Evolutionary conservation across 2,888 invertebrate genomes (phyloP), one percentile per base, ranked within the genome.

Genomic region (Penaeus monodon): DNA sequence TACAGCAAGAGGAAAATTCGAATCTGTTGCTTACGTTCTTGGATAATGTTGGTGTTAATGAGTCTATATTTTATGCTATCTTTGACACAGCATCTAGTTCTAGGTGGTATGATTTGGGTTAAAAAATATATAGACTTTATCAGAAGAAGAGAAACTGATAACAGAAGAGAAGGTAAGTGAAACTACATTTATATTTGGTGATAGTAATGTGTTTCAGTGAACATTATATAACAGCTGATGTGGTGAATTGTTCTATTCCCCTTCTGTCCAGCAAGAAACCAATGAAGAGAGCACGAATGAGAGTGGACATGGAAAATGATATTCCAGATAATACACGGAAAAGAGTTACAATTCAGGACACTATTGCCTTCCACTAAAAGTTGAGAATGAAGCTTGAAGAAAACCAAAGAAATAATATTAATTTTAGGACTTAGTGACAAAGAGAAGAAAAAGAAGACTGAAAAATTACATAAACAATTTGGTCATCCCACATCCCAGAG

Each of bases 331-430:
- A 80, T 80, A 65, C 80, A 80, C 29, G 27, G 66, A 80, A 80
- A 29, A 80, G 29, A 80, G 66, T 4, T 20, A n/a, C 63, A 80
- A 63, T 66, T 81, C 81, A 70, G 70, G 70, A 70, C 81, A 81
- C 73, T 82, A 73, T 70, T 82, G 73, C 70, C 49, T 82, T 17
- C 82, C 70, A 73, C 73, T 82, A 49, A 73, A 73, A 63, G 70
- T 73, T 82, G 70, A 82, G 82, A 82, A 82, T 44, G 81, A 66
- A 81, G 38, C 14, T 33, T 29, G 70, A 82, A 70, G 57, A 70
- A 73, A 82, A 57, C 73, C 68, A 73, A 82, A 82, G 82, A 70
- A 82, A 70, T 82, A 70, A 20, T 82, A 33, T 8, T 49, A 24
- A 70, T 49, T 33, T 73, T 70, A 68, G 81, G 73, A 8, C 20